Evolutionary conservation across 1,140 invertebrate genomes (phyloP), one percentile per base, ranked within the genome.

Genomic region (Drosophila subpulchrella): DNA sequence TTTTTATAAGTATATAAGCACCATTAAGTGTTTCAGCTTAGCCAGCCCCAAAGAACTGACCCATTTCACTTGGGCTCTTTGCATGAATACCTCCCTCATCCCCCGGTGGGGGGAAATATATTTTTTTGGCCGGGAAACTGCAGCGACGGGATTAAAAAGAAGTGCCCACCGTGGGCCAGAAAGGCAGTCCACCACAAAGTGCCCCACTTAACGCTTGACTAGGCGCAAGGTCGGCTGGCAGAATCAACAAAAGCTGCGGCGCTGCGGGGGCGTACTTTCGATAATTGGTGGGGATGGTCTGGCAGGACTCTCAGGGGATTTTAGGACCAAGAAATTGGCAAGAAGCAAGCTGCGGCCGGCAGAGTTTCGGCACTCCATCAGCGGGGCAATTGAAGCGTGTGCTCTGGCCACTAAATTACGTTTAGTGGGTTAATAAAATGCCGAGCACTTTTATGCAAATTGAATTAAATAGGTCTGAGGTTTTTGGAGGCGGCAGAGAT

Each of bases 361-460:
- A 39, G 56, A 41, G 10, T 17, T 34, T 51, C n/a, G 13, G 51
- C 71, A 79, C 80, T 82, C 63, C 80, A 79, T 83, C 81, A 84
- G 81, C 65, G 72, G 66, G 66, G 65, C 81, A 84, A 72, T 83
- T 79, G 81, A 76, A 68, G 81, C 76, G 66, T 66, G 55, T 34
- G 46, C 47, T 27, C 44, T 15, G 61, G 71, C 51, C 73, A 80
- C 81, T 84, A 84, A 84, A 84, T 84, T 84, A 81, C 81, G 66
- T 84, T 84, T 85, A 84, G 81, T 84, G 77, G 81, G 81, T 85
- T 84, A 84, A 84, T 85, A 84, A 84, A 80, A 84, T 73, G 81
- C 81, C 62, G 46, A 80, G 81, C 81, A 85, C 77, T 84, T 73
- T 84, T 84, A 84, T 84, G 81, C 81, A 84, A 84, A 84, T 84